Percentiles rank a stretch among this genome's conserved stretches.
phyloP scores from a whole-genome alignment of 2,113 vertebrate genomes.

The Heliornis fulica region DNA sequence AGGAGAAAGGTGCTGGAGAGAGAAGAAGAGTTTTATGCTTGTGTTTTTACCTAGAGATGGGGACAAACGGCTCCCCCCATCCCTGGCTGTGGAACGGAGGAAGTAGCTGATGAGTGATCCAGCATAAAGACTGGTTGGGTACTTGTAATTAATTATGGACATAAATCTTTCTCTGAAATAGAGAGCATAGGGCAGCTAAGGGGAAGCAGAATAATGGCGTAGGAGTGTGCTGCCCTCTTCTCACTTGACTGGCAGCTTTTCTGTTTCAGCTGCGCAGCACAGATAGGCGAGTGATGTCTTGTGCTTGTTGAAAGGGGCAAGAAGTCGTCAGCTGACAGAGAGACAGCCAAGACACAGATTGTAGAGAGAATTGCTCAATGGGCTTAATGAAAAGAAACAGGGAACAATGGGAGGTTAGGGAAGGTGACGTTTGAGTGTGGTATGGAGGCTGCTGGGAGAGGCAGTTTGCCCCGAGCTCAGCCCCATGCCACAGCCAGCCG shows the following conservation, averaged over 20 bases:
- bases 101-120: not conserved
- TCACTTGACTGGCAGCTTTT: not conserved
- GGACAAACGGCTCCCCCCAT: not conserved
- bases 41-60: not conserved
- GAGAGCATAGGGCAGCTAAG: not conserved
- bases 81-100: not conserved
- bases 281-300: not conserved
- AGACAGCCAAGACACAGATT: not conserved
- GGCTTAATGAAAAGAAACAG: constrained; percentile 31
- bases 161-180: not conserved
- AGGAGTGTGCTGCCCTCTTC: not conserved
- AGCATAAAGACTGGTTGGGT: not conserved
- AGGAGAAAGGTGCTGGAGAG: not conserved
- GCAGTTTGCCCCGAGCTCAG: not conserved
- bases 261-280: not conserved
- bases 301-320: not conserved
- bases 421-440: not conserved
- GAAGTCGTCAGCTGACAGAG: not conserved
- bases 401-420: constrained; percentile 11
- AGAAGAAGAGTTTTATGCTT: not conserved
- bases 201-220: not conserved
- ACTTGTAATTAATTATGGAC: not conserved
- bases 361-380: not conserved
- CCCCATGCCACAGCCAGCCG: not conserved
- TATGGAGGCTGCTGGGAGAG: not conserved